These are phyloP conservation scores for Pandemis cinnamomeana DNA, from an alignment of 2,888 invertebrate species.

Conservation along the genomic window DNA sequence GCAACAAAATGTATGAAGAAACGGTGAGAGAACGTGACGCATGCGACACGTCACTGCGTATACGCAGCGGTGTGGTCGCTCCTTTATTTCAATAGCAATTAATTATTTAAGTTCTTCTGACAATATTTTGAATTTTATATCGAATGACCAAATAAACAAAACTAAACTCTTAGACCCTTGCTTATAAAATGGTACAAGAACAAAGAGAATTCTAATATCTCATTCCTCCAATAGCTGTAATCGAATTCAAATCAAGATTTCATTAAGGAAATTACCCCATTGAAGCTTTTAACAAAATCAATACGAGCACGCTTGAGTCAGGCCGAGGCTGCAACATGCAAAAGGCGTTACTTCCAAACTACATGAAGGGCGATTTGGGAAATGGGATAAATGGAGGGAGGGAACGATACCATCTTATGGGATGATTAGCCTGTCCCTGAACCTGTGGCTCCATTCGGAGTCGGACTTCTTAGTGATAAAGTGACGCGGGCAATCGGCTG, in stretches of 20 bases:
- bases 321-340: slow-evolving; percentile 29
- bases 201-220: not conserved
- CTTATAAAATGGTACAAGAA: not conserved
- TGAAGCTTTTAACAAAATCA: slow-evolving; percentile 28
- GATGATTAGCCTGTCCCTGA: slow-evolving; percentile 24
- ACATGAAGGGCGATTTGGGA: slow-evolving; percentile 33
- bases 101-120: no score
- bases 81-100: no score
- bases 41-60: no score
- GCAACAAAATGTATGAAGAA: no score
- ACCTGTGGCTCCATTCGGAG: slow-evolving; percentile 10
- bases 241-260: slow-evolving; percentile 36
- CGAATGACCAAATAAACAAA: no score
- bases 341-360: slow-evolving; percentile 34
- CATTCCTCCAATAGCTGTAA: slow-evolving; percentile 8
- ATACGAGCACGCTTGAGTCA: slow-evolving; percentile 28
- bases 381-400: slow-evolving; percentile 37
- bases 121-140: no score
- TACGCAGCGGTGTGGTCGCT: no score
- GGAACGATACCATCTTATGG: slow-evolving; percentile 36
- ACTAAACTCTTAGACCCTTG: no score
- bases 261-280: slow-evolving; percentile 26
- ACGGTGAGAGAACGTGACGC: no score
- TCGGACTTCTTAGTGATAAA: not conserved
- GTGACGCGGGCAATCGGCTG: slow-evolving; percentile 4